These are phyloP conservation scores for Xiphophorus maculatus DNA, from an alignment of 2,113 vertebrate genomes.

Conservation along the genomic window DNA sequence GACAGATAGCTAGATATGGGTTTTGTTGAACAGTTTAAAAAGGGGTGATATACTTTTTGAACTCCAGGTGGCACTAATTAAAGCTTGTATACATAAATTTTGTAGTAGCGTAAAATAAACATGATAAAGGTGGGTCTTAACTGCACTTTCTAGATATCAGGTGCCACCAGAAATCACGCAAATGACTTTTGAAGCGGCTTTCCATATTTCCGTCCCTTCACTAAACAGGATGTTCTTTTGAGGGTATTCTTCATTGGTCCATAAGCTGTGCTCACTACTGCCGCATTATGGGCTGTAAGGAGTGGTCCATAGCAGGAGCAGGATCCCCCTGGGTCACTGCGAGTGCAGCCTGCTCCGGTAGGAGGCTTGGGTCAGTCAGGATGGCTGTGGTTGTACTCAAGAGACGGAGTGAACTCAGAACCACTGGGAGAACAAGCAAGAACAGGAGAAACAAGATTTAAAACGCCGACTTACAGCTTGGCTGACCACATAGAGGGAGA, in stretches of 20 bases:
- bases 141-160: too few species aligned
- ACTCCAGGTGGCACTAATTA: too few species aligned
- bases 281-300: conserved; percentile 43
- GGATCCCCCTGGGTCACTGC: conserved; percentile 80
- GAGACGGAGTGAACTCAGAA: conserved; percentile 92
- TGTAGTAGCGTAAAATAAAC: too few species aligned
- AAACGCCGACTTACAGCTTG: background rate
- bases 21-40: too few species aligned
- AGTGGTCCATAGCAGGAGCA: conserved; percentile 69
- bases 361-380: conserved; percentile 85
- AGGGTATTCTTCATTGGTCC: conserved; percentile 18
- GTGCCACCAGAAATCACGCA: too few species aligned
- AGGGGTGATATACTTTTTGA: too few species aligned
- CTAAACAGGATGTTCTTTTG: conserved; percentile 1
- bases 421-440: conserved; percentile 76
- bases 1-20: too few species aligned
- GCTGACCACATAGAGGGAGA: background rate
- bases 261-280: conserved; percentile 31
- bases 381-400: conserved; percentile 93
- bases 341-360: conserved; percentile 89
- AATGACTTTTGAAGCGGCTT: too few species aligned
- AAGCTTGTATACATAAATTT: too few species aligned
- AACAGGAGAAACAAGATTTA: background rate
- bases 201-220: too few species aligned
- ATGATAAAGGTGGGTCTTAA: too few species aligned